Evolutionary conservation across 1,140 invertebrate species (phyloP), one percentile per base, ranked within the genome.

Genomic region (Augochlora pura): DNA sequence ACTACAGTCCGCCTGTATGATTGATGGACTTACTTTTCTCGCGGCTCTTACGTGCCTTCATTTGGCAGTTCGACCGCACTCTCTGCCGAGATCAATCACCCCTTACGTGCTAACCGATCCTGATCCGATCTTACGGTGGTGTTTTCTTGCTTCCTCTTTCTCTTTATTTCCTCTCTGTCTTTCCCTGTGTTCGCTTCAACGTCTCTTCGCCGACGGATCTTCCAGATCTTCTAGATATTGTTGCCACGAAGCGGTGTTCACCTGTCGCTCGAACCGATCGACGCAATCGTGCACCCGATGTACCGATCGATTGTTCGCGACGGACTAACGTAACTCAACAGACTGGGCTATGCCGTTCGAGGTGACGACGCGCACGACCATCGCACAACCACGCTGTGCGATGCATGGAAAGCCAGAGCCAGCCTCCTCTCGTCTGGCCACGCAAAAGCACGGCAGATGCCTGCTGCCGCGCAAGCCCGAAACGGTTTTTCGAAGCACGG

Each of bases 21-120:
- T 75, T 78, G 52, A 74, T 65, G 52, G 69, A 92, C 92, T 92
- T 88, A 92, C 92, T 91, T 89, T 92, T 93, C 65, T 92, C 92
- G 32, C 88, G 90, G 66, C 88, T 90, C 87, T 92, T 91, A 68
- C 90, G 90, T 49, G 89, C 86, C 84, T 91, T 91, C 88, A 90
- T 90, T 66, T 80, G 83, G 80, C 57, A 65, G 81, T 70, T 57
- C 25, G 46, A 66, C 9, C 75, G 27, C 42, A 39, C 38, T 76
- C 46, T 27, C n/a, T 52, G 66, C 39, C 38, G 63, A 81, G 72
- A 32, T 8, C 32, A 66, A 57, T n/a, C 18, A n/a, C n/a, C 54
- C 21, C 8, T 71, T 27, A 21, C 14, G 65, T n/a, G 57, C 72
- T 71, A 52, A 71, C 71, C 73, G 65, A 38, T 21, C 21, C 25